Evolutionary conservation across 2,888 invertebrate species (phyloP).

Genomic region (Parascotia fuliginaria): DNA sequence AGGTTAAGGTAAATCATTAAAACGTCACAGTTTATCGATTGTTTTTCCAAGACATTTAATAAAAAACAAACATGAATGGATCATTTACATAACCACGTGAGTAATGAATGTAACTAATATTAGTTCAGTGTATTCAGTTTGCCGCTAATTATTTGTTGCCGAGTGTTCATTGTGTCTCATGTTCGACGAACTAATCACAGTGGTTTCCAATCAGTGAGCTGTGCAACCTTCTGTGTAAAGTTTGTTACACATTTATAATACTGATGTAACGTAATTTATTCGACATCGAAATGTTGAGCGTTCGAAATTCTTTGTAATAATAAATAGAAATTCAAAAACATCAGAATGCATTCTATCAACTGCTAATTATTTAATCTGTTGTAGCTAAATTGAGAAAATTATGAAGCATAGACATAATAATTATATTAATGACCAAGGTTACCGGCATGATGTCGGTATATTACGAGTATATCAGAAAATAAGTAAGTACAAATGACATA

Average conservation of each 20-base stretch:
- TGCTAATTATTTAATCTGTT: too few relatives aligned
- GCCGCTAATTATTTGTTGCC: slow-evolving; percentile 35
- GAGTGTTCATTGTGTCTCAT: slow-evolving; percentile 26
- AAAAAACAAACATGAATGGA: slow-evolving; percentile 6
- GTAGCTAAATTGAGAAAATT: too few relatives aligned
- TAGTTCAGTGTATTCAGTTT: slow-evolving; percentile 33
- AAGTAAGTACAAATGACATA: too few relatives aligned
- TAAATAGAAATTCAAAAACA: too few relatives aligned
- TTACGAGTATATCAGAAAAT: too few relatives aligned
- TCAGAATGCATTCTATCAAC: too few relatives aligned
- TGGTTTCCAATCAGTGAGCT: slow-evolving; percentile 33
- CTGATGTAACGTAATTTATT: neutral
- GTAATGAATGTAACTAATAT: slow-evolving; percentile 10
- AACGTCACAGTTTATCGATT: neutral
- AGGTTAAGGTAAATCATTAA: neutral
- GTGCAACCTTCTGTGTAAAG: slow-evolving; percentile 23
- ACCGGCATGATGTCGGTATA: too few relatives aligned
- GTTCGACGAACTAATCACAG: slow-evolving; percentile 43
- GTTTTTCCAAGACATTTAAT: slow-evolving; percentile 3
- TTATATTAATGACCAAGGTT: too few relatives aligned
- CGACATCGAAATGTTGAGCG: too few relatives aligned
- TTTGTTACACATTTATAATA: neutral
- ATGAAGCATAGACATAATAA: too few relatives aligned
- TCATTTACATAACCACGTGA: neutral
- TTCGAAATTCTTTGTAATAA: too few relatives aligned